Conservation (phyloP, 2,797 vertebrate species). For the Apodemus agrarius region DNA sequence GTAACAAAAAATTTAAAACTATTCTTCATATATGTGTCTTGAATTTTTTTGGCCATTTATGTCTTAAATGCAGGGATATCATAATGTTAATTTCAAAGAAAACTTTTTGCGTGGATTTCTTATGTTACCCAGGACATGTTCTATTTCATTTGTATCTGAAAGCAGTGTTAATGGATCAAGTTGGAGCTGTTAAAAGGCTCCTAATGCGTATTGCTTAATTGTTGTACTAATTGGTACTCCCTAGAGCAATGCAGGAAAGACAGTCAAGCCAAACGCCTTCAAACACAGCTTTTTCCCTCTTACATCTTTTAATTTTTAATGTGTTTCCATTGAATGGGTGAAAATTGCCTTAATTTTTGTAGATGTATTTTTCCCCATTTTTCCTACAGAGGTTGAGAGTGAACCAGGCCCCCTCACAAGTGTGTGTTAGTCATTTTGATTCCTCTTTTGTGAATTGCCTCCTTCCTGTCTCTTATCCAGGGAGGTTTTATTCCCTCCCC, state of each 20-base stretch:
- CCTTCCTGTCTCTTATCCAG: background rate
- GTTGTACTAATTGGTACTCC: slow-evolving; percentile 66
- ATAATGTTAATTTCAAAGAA: background rate
- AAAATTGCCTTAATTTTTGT: slow-evolving; percentile 19
- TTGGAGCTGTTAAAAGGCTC: slow-evolving; percentile 35
- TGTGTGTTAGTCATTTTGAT: slow-evolving; percentile 1
- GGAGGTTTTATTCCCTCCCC: background rate
- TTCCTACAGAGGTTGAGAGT: slow-evolving; percentile 29
- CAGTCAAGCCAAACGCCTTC: slow-evolving; percentile 67
- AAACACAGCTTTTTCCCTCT: slow-evolving; percentile 55
- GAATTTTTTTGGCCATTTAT: background rate
- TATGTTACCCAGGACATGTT: background rate
- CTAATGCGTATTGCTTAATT: slow-evolving; percentile 45
- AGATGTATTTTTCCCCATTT: slow-evolving; percentile 37
- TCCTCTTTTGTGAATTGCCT: background rate
- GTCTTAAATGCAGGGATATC: background rate
- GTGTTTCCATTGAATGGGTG: slow-evolving; percentile 63
- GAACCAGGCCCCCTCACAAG: accelerated
- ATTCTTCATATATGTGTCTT: background rate
- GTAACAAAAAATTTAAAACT: slow-evolving; percentile 27
- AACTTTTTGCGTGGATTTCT: background rate
- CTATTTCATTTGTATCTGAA: slow-evolving; percentile 40
- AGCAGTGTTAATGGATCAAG: slow-evolving; percentile 57
- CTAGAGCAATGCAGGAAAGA: slow-evolving; percentile 59
- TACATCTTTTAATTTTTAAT: slow-evolving; percentile 70